phyloP scores from a whole-genome alignment of 2,888 invertebrate species.

The Platypus cylindrus region DNA sequence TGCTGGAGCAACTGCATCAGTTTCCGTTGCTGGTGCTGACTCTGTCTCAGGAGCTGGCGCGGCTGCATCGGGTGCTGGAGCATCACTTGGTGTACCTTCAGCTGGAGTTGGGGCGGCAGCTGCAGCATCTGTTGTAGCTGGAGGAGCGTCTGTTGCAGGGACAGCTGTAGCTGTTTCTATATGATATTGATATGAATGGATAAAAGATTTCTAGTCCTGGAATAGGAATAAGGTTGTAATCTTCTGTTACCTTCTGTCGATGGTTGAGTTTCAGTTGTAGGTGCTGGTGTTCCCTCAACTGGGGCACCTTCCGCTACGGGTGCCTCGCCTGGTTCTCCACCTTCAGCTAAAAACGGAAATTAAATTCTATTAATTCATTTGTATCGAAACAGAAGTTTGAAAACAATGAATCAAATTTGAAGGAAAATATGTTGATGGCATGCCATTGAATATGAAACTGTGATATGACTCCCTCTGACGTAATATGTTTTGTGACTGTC shows the following conservation, averaged over 20 bases:
- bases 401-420: too few species aligned
- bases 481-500: too few species aligned
- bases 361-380: too few species aligned
- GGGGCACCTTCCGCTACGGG: constrained; percentile 8
- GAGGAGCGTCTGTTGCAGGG: constrained; percentile 16
- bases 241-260: constrained; percentile 5
- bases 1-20: constrained; percentile 13
- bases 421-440: too few species aligned
- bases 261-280: constrained; percentile 8
- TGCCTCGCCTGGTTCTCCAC: too few species aligned
- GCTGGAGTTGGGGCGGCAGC: constrained; percentile 26
- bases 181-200: too few species aligned
- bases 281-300: constrained; percentile 4
- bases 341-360: too few species aligned
- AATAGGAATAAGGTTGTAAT: neutral
- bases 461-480: too few species aligned
- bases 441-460: too few species aligned
- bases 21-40: constrained; percentile 18
- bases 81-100: constrained; percentile 26
- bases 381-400: too few species aligned
- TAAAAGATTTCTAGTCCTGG: too few species aligned
- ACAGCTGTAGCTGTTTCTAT: constrained; percentile 7
- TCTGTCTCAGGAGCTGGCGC: constrained; percentile 21
- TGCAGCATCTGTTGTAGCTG: constrained; percentile 18
- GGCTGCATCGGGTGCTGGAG: constrained; percentile 18